These are phyloP conservation scores for Cepaea hortensis DNA, from an alignment of 2,888 invertebrate genomes.

Conservation along the genomic window DNA sequence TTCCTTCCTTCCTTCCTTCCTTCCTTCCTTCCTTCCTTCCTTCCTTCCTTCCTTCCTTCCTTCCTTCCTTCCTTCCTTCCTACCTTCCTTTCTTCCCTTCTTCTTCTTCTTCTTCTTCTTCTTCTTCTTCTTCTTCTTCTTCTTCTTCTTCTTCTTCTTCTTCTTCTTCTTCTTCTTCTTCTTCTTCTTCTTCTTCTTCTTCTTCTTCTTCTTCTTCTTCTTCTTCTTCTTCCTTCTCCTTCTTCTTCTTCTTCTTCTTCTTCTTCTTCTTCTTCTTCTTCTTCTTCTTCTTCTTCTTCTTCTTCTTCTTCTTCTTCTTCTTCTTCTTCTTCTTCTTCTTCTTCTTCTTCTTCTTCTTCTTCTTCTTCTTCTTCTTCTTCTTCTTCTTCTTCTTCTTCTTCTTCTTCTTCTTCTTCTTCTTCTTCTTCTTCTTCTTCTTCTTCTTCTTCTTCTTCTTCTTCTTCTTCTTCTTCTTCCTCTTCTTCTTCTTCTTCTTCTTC, in stretches of 20 bases:
- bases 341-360: background rate
- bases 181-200: too few species aligned
- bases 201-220: background rate
- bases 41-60: background rate
- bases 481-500: too few species aligned
- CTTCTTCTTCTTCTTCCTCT: too few species aligned
- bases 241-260: background rate
- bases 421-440: conserved; percentile 2
- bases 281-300: too few species aligned
- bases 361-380: background rate
- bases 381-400: background rate
- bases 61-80: background rate
- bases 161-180: too few species aligned
- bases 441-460: too few species aligned
- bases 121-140: background rate
- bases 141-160: too few species aligned
- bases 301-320: too few species aligned
- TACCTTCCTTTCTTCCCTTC: background rate
- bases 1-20: background rate
- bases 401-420: background rate
- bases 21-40: background rate
- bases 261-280: too few species aligned
- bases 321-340: background rate
- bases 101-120: background rate
- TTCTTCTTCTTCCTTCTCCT: background rate